These are phyloP conservation scores for Megaleporinus macrocephalus DNA, from an alignment of 2,113 vertebrate genomes.

Conservation along the genomic window DNA sequence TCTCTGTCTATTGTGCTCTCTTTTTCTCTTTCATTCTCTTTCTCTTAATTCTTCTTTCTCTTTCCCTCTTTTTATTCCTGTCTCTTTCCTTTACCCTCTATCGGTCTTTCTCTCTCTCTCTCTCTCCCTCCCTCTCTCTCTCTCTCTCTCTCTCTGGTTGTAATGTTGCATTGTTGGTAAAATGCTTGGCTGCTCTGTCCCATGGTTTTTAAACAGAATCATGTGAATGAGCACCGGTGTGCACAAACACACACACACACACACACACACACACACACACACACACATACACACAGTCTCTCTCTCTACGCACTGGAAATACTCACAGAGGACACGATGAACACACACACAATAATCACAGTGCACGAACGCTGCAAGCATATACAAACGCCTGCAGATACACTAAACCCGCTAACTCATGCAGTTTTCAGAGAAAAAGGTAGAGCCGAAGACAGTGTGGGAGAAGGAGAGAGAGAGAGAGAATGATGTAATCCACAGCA, in stretches of 20 bases:
- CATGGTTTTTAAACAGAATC: constrained; percentile 68
- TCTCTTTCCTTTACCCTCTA: not conserved
- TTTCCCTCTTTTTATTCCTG: constrained; percentile 27
- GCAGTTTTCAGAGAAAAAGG: not conserved
- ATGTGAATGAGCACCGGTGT: constrained; percentile 64
- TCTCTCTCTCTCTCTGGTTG: constrained; percentile 37
- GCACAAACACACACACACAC: constrained; percentile 52
- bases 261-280: constrained; percentile 44
- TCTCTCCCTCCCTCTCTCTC: constrained; percentile 29
- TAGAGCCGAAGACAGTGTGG: not conserved
- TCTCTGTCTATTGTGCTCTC: constrained; percentile 11
- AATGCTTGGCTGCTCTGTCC: constrained; percentile 66
- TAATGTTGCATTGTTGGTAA: constrained; percentile 70
- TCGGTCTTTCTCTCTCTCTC: constrained; percentile 33
- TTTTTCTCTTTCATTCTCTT: constrained; percentile 37
- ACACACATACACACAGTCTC: not conserved
- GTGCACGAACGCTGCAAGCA: not conserved
- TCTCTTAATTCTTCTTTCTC: not conserved
- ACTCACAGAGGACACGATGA: constrained; percentile 29
- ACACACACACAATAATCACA: not conserved
- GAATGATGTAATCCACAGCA: constrained; percentile 64
- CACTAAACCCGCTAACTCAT: constrained; percentile 35
- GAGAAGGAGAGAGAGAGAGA: constrained; percentile 32
- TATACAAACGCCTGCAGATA: constrained; percentile 7
- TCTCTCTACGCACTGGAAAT: not conserved